These are phyloP conservation scores for Lycocerus yunnanus DNA, from an alignment of 2,888 invertebrate genomes.

Conservation along the genomic window DNA sequence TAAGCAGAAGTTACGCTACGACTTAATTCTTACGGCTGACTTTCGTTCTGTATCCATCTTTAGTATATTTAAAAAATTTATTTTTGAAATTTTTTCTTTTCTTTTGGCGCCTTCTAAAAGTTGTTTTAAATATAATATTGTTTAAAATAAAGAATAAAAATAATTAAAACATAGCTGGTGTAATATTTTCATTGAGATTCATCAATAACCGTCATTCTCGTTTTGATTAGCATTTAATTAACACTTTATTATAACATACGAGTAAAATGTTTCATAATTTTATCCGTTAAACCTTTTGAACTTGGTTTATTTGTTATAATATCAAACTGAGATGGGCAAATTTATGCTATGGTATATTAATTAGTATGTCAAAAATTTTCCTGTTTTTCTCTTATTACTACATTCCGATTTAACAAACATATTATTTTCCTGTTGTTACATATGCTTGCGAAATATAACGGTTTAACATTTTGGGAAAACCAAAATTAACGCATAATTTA, in stretches of 20 bases:
- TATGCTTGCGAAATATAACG: not conserved
- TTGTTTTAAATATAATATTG: too few species aligned
- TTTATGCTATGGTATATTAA: too few species aligned
- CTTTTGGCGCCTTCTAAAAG: too few species aligned
- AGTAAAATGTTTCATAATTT: not conserved
- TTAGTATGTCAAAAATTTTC: too few species aligned
- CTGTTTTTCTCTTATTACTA: not conserved
- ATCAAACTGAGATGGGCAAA: not conserved
- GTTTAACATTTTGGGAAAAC: not conserved
- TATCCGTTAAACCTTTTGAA: not conserved
- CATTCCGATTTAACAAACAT: not conserved
- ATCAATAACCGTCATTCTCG: not conserved
- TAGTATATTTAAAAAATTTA: too few species aligned
- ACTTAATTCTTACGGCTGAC: too few species aligned
- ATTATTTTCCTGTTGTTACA: not conserved
- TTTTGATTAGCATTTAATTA: not conserved
- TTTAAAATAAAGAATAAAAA: too few species aligned
- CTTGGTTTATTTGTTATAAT: not conserved
- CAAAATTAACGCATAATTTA: not conserved
- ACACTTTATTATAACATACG: not conserved
- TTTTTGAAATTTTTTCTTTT: too few species aligned
- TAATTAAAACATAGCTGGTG: too few species aligned
- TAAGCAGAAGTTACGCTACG: too few species aligned
- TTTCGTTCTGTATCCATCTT: too few species aligned
- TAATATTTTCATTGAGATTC: too few species aligned